Evolutionary conservation across 2,888 invertebrate species (phyloP), one percentile per base, ranked within the genome.

Genomic region (Scaptomyza tumidula): DNA sequence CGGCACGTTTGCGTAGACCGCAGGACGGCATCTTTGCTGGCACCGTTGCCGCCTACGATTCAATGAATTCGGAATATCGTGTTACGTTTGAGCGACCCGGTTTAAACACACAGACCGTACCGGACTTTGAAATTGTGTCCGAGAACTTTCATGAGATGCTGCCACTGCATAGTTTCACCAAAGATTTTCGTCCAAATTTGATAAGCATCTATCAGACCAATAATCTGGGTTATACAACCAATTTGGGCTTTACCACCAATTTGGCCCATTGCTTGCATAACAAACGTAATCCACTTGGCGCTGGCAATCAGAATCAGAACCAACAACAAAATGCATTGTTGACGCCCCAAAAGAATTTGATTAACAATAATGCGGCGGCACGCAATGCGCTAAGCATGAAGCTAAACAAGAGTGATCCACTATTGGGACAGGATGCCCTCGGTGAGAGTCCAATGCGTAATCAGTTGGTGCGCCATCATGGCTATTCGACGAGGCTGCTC

Each of bases 1-100:
- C 97, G 58, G 98, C 98, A 9, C 94, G 98, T 69, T 92, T 99
- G 78, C 94, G 98, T 31, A 95, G 96, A 91, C 98, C 98, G 3
- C 98, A 98, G 93, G 98, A 99, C 93, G 99, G 99, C 6, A 93
- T 99, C 52, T 99, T 98, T 88, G 98, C 97, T 49, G 98, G 98
- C 7, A 96, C 96, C 46, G 97, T 99, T 75, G 98, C 98, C 93
- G 99, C 98, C 37, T 97, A 99, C 24, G 98, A 99, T 90, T 98
- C 98, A 6, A 95, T 97, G 5, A 97, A 97, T 89, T 98, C 97
- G 87, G 97, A 97, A 9, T 99, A 99, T 91, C 94, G 99, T 85
- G 97, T 99, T 79, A 97, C 97, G 1, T 99, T 99, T 93, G 98
- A 98, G 92, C 94, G 98, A 55, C 95, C 95, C 45, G 98, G 98